These are phyloP conservation scores for Candoia aspera DNA, from an alignment of 2,113 vertebrate genomes.

Conservation along the genomic window DNA sequence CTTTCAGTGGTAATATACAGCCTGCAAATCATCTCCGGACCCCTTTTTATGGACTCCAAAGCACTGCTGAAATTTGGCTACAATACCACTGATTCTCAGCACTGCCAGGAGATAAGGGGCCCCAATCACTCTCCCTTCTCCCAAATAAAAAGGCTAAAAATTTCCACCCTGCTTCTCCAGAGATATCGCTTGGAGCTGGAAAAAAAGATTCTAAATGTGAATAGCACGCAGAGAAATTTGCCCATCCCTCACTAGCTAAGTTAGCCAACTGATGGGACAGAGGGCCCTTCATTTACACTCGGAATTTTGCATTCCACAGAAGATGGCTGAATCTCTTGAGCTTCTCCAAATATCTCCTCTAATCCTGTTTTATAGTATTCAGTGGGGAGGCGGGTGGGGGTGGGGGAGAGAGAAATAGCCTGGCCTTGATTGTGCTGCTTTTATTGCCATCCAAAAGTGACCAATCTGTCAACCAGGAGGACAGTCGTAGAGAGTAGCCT, in stretches of 20 bases:
- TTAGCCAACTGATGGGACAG: neutral
- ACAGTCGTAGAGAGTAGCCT: neutral
- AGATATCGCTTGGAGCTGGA: neutral
- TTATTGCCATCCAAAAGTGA: neutral
- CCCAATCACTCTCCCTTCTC: neutral
- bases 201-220: neutral
- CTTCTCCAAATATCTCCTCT: neutral
- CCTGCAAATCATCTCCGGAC: neutral
- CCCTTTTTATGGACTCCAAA: neutral
- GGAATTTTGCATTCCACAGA: slow-evolving; percentile 19
- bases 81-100: neutral
- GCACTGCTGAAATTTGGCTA: neutral
- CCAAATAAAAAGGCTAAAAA: neutral
- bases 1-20: neutral
- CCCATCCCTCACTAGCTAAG: neutral
- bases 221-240: neutral
- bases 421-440: neutral
- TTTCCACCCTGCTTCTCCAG: too few relatives aligned
- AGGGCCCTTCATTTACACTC: neutral
- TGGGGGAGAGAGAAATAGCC: neutral
- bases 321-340: slow-evolving; percentile 3
- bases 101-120: neutral
- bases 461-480: neutral
- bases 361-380: slow-evolving; percentile 33
- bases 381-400: neutral